Evolutionary conservation across 2,888 invertebrate species (phyloP).

Genomic region (Protophormia terraenovae): DNA sequence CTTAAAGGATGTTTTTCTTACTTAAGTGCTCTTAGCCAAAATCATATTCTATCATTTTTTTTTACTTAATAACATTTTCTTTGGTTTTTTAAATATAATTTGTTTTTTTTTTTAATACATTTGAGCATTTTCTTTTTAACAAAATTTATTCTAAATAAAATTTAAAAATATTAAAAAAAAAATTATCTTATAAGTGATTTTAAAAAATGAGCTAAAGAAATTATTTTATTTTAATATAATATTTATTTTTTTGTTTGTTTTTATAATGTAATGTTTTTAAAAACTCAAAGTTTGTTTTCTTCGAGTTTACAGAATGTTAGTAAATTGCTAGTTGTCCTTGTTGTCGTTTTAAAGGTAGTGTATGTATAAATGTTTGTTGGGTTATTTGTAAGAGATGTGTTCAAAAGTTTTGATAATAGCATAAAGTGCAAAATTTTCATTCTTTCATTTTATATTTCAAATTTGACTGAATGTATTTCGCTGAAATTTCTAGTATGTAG

Average conservation of each 20-base stretch:
- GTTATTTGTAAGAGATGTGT: conserved; percentile 36
- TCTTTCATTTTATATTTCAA: conserved; percentile 6
- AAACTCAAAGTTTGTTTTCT: conserved; percentile 24
- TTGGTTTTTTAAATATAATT: conserved; percentile 38
- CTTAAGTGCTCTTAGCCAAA: conserved; percentile 65
- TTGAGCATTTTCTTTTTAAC: conserved; percentile 67
- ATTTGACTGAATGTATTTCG: not conserved
- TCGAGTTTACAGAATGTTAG: conserved; percentile 25
- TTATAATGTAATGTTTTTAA: not conserved
- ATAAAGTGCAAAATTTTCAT: conserved; percentile 47
- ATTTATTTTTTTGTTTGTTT: not conserved
- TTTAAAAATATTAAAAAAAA: conserved; percentile 64
- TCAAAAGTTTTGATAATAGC: conserved; percentile 29
- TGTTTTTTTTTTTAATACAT: conserved; percentile 42
- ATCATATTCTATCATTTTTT: conserved; percentile 42
- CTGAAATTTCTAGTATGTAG: not conserved
- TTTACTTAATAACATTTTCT: conserved; percentile 46
- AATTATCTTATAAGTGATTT: conserved; percentile 60
- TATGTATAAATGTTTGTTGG: conserved; percentile 50
- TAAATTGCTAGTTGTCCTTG: conserved; percentile 42
- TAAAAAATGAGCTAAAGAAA: conserved; percentile 58
- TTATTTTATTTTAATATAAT: conserved; percentile 37
- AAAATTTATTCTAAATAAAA: conserved; percentile 68
- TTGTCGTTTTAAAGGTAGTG: conserved; percentile 21
- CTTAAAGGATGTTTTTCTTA: conserved; percentile 11